These are phyloP conservation scores for Acanthisitta chloris DNA, from an alignment of 2,113 vertebrate genomes.

Conservation along the genomic window DNA sequence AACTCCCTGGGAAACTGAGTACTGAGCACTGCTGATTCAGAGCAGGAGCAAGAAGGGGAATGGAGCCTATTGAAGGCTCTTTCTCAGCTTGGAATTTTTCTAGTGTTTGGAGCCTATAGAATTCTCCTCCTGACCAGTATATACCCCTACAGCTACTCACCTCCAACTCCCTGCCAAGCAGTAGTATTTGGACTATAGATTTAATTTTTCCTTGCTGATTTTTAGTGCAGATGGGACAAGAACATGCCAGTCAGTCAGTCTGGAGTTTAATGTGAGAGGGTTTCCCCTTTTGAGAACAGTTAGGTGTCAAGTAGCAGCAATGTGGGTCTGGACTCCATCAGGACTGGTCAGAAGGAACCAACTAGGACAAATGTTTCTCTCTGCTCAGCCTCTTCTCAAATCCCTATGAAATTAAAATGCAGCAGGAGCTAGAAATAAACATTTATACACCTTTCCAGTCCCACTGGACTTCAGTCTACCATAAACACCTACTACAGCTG, in stretches of 20 bases:
- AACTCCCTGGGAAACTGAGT: neutral
- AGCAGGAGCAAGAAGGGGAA: neutral
- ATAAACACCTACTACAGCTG: neutral
- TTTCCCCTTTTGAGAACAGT: neutral
- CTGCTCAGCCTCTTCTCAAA: neutral
- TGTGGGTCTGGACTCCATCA: neutral
- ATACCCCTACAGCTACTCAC: neutral
- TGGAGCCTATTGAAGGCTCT: neutral
- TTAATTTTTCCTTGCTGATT: neutral
- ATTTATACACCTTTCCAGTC: neutral
- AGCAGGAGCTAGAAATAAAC: conserved; percentile 4
- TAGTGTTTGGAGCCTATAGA: neutral
- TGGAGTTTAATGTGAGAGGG: neutral
- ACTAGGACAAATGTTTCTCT: neutral
- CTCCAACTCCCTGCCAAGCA: neutral
- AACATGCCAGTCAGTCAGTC: neutral
- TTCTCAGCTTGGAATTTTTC: neutral
- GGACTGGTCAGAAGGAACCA: neutral
- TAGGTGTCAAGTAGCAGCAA: neutral
- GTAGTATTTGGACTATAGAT: neutral
- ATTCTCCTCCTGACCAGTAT: neutral
- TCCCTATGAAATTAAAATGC: neutral
- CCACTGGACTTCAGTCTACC: neutral
- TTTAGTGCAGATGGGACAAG: neutral
- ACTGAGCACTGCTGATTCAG: neutral